phyloP scores from a whole-genome alignment of 2,113 vertebrate genomes.

The Daboia siamensis region DNA sequence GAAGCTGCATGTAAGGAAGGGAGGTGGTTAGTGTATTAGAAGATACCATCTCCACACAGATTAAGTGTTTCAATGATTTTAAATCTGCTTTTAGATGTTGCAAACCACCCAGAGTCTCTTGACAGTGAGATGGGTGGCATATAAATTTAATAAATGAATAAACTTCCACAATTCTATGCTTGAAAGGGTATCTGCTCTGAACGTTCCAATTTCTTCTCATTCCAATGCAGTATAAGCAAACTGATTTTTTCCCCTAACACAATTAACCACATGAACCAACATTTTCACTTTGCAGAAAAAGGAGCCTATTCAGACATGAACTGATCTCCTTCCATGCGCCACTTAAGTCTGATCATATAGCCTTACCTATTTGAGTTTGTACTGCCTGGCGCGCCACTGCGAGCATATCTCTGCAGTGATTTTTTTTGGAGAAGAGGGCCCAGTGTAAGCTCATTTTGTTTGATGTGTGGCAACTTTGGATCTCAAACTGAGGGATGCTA shows the following conservation, averaged over 20 bases:
- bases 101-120: background rate
- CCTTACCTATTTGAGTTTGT: background rate
- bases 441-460: background rate
- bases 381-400: background rate
- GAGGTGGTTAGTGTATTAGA: background rate
- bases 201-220: background rate
- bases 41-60: background rate
- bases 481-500: background rate
- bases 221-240: background rate
- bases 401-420: background rate
- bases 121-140: background rate
- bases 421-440: background rate
- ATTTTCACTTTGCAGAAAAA: background rate
- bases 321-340: background rate
- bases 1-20: background rate
- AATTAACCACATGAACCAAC: background rate
- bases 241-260: background rate
- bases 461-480: background rate
- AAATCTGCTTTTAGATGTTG: background rate
- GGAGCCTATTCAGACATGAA: background rate
- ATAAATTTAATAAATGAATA: background rate
- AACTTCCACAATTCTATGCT: background rate
- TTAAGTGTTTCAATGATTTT: background rate
- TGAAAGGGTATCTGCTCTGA: background rate
- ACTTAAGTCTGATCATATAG: background rate